Conservation (phyloP, 1,140 invertebrate genomes). For the Mamestra configurata region DNA sequence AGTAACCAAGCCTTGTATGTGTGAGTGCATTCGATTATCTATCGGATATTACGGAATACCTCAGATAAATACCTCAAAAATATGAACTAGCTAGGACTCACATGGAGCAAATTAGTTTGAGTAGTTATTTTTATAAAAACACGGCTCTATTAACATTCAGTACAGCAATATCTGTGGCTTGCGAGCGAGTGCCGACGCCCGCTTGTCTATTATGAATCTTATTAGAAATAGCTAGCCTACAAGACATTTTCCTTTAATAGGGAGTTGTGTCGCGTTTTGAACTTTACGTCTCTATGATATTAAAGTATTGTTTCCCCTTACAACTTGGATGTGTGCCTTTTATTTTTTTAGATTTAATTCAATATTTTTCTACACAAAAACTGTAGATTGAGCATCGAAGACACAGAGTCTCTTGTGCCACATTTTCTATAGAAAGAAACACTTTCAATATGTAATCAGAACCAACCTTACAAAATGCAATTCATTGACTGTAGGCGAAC, state of each 20-base stretch:
- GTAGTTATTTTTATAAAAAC: slow-evolving; percentile 11
- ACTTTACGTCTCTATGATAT: background rate
- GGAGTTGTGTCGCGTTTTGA: background rate
- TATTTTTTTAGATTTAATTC: no score
- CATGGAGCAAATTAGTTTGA: slow-evolving; percentile 38
- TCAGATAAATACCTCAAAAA: slow-evolving; percentile 65
- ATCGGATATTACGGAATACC: background rate
- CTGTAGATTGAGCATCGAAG: no score
- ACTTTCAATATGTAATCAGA: no score
- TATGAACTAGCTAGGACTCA: slow-evolving; percentile 64
- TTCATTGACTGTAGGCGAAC: background rate
- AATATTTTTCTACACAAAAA: no score
- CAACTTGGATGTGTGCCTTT: no score
- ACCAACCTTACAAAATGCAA: background rate
- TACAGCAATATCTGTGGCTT: slow-evolving; percentile 1
- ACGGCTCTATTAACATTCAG: slow-evolving; percentile 27
- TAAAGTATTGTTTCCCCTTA: no score
- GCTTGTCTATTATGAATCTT: slow-evolving; percentile 43
- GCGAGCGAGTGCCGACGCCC: slow-evolving; percentile 23
- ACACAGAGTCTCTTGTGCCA: no score
- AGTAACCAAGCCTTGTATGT: slow-evolving; percentile 61
- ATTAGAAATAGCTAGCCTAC: slow-evolving; percentile 25
- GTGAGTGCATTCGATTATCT: slow-evolving; percentile 80
- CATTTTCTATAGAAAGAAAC: no score
- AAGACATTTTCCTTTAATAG: background rate